Base-by-base conservation (phyloP, 2,797 vertebrate species). In the Crypturellus tataupa region DNA sequence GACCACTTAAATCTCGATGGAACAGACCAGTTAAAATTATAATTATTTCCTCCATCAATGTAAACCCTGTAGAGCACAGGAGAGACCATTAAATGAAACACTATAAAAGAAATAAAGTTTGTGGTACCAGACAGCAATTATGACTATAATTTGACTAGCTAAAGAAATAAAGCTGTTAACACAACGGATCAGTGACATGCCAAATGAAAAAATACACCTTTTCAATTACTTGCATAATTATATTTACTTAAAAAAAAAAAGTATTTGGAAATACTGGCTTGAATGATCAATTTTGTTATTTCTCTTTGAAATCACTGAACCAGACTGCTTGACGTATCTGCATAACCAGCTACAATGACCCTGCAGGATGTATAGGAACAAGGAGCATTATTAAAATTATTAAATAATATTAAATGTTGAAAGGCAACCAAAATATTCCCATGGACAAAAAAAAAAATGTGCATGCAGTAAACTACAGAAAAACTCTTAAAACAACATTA, bases 41-140 rank as follows among this genome's bases (percentile, higher is more conserved):
- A 93, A 93, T 91, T 80, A 90, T 94, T 96, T 96, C 93, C 92
- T 93, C 93, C 89, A 63, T 93, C 96, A 93, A 88, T 85, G 86
- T 93, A 94, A 89, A 90, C 53, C 78, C 71, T 44, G 72, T 87
- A 87, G 90, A 89, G 86, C 67, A 85, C 90, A 88, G 92, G 82
- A 85, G 93, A 95, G 95, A 87, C 94, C 65, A 87, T 92, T 97
- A 95, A 97, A 91, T 31, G 85, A 90, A 96, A 95, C 44, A n/a
- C 78, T 59, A 13, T 89, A 96, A 94, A 96, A 94, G 76, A 90
- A 94, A 94, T 64, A 87, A 92, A 95, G 77, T 94, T 93, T 80
- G 88, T 80, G 65, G 49, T 93, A 94, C 80, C 88, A 94, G 88
- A 95, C 78, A 94, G 85, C 82, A 94, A 94, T 91, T 89, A 60